phyloP scores from a whole-genome alignment of 2,888 invertebrate species.

The Platerodrilus igneus region DNA sequence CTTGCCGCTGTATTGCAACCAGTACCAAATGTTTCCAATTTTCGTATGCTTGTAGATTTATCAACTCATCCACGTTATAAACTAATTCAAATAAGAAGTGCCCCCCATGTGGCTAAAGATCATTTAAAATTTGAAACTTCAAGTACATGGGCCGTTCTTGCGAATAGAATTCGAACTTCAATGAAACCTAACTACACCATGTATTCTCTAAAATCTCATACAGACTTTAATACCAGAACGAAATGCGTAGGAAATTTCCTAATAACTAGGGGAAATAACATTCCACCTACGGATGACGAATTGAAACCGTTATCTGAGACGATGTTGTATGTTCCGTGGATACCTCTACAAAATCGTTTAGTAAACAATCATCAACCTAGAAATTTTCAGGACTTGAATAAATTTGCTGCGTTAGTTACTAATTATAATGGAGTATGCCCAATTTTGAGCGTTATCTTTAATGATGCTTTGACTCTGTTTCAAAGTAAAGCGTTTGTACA shows the following conservation, averaged over 20 bases:
- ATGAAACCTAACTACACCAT: slow-evolving; percentile 9
- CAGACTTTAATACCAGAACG: slow-evolving; percentile 8
- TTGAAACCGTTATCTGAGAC: slow-evolving; percentile 37
- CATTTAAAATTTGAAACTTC: slow-evolving; percentile 40
- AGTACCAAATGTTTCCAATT: slow-evolving; percentile 33
- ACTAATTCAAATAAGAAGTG: slow-evolving; percentile 47
- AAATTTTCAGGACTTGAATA: slow-evolving; percentile 44
- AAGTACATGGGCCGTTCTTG: slow-evolving; percentile 42
- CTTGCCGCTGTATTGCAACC: slow-evolving; percentile 49
- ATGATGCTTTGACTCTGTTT: slow-evolving; percentile 50
- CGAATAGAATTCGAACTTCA: slow-evolving; percentile 12
- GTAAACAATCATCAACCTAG: slow-evolving; percentile 44
- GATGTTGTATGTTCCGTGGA: slow-evolving; percentile 45
- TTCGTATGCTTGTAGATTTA: slow-evolving; percentile 42
- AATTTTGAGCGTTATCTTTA: slow-evolving; percentile 44
- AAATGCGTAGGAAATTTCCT: slow-evolving; percentile 43
- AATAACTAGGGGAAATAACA: slow-evolving; percentile 43
- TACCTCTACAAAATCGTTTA: slow-evolving; percentile 38
- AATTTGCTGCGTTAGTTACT: slow-evolving; percentile 46
- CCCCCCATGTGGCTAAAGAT: slow-evolving; percentile 41
- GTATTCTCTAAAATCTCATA: slow-evolving; percentile 1
- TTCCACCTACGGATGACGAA: slow-evolving; percentile 32
- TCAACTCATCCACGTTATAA: slow-evolving; percentile 50
- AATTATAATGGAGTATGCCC: slow-evolving; percentile 47
- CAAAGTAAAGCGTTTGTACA: slow-evolving; percentile 51